Percentiles rank a stretch among this genome's conserved stretches.
These are phyloP conservation scores for Chrysaora quinquecirrha DNA, from an alignment of 30 jellyfish, hydroid and myxozoan genomes.

Conservation along the genomic window DNA sequence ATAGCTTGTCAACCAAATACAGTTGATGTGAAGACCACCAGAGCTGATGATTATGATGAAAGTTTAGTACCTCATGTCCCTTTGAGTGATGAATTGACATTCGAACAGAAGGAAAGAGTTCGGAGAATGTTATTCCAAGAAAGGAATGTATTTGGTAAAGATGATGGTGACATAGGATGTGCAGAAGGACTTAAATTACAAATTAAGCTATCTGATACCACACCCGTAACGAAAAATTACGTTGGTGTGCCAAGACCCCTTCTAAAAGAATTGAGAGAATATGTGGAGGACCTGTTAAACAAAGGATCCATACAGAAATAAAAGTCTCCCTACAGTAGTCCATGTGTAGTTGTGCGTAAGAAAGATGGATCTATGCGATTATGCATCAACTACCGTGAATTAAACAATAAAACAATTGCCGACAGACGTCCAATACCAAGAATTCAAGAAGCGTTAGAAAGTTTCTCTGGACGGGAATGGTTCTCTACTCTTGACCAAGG, in stretches of 20 bases:
- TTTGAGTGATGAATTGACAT: too few relatives aligned
- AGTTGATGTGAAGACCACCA: too few relatives aligned
- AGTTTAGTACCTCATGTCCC: too few relatives aligned
- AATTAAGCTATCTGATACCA: background rate
- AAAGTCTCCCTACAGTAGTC: slow-evolving; percentile 16
- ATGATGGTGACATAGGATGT: slow-evolving; percentile 25
- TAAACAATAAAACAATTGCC: slow-evolving; percentile 24
- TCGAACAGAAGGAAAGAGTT: too few relatives aligned
- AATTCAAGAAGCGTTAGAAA: slow-evolving; percentile 28
- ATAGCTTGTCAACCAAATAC: too few relatives aligned
- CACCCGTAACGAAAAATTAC: slow-evolving; percentile 15
- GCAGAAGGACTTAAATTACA: slow-evolving; percentile 2
- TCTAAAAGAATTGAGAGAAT: slow-evolving; percentile 3
- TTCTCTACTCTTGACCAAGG: slow-evolving; percentile 40
- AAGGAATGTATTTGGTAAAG: slow-evolving; percentile 20
- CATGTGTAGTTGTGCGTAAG: slow-evolving; percentile 51
- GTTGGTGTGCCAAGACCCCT: slow-evolving; percentile 13
- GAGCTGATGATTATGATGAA: too few relatives aligned
- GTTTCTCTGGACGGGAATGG: slow-evolving; percentile 30
- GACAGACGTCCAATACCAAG: slow-evolving; percentile 41
- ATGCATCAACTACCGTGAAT: slow-evolving; percentile 49
- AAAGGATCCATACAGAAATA: slow-evolving; percentile 26
- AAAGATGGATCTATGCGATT: slow-evolving; percentile 34
- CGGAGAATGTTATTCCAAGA: slow-evolving; percentile 43
- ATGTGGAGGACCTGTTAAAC: background rate